These are phyloP conservation scores for Teleiodes luculella DNA, from an alignment of 2,888 invertebrate genomes.

Conservation along the genomic window DNA sequence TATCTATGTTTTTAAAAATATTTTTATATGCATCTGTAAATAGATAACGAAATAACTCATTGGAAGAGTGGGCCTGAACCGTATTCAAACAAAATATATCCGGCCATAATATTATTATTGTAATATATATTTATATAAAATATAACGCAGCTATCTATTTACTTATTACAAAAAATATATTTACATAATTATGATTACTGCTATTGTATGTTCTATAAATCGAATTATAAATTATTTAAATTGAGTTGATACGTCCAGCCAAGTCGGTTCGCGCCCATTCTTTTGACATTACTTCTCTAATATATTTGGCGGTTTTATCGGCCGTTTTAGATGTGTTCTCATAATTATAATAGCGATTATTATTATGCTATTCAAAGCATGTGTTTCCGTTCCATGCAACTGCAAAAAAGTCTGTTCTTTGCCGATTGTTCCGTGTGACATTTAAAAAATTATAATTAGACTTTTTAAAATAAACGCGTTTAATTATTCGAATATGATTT, in stretches of 20 bases:
- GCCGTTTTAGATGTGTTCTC: constrained; percentile 44
- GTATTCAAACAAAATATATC: constrained; percentile 45
- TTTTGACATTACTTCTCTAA: constrained; percentile 40
- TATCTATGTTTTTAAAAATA: constrained; percentile 68
- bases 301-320: constrained; percentile 27
- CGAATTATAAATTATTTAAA: constrained; percentile 31
- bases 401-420: constrained; percentile 34
- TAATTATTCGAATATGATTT: not conserved
- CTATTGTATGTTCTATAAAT: constrained; percentile 33
- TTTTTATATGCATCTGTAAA: constrained; percentile 70
- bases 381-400: constrained; percentile 63
- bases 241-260: constrained; percentile 55
- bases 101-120: constrained; percentile 51
- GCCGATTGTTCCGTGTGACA: not conserved
- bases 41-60: constrained; percentile 38
- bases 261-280: constrained; percentile 43
- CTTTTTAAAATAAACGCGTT: too few relatives aligned
- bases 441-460: not conserved
- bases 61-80: constrained; percentile 58
- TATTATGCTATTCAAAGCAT: constrained; percentile 39
- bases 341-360: constrained; percentile 46
- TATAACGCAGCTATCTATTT: constrained; percentile 39
- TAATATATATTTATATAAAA: constrained; percentile 22
- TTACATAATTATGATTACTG: too few relatives aligned
- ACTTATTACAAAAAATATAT: constrained; percentile 37